Percentiles rank a stretch among this genome's conserved stretches.
Conservation (phyloP, 2,113 vertebrate species). For the Dromas ardeola region DNA sequence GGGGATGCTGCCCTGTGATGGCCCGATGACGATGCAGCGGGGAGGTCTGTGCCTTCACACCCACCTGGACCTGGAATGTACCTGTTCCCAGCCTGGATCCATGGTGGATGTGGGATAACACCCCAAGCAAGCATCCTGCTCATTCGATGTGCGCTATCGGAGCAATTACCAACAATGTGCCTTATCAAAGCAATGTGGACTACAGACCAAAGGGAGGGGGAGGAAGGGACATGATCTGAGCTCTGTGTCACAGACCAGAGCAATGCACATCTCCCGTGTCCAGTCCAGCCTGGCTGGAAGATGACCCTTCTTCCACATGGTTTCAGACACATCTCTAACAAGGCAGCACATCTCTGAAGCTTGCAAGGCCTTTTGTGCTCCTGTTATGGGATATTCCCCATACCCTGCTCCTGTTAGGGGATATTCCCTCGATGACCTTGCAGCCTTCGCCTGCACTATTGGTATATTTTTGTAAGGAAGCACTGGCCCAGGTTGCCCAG, state of each 20-base stretch:
- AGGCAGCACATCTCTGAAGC: background rate
- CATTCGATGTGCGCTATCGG: accelerated
- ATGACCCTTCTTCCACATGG: background rate
- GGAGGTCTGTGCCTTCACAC: background rate
- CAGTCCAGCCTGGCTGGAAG: background rate
- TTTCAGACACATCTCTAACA: background rate
- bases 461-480: background rate
- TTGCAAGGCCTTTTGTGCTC: background rate
- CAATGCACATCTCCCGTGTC: background rate
- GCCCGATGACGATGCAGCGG: background rate
- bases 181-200: background rate
- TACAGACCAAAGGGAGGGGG: accelerated
- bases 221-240: background rate
- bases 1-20: background rate
- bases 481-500: no score
- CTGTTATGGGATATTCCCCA: background rate
- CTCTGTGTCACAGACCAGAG: background rate
- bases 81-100: background rate
- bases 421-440: background rate
- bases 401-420: background rate
- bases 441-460: accelerated
- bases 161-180: background rate
- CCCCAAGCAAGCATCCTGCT: background rate
- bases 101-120: background rate
- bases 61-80: background rate